Evolutionary conservation across 53 echinoderm and acorn worm genomes (phyloP).

Genomic region (Henricia sp.): DNA sequence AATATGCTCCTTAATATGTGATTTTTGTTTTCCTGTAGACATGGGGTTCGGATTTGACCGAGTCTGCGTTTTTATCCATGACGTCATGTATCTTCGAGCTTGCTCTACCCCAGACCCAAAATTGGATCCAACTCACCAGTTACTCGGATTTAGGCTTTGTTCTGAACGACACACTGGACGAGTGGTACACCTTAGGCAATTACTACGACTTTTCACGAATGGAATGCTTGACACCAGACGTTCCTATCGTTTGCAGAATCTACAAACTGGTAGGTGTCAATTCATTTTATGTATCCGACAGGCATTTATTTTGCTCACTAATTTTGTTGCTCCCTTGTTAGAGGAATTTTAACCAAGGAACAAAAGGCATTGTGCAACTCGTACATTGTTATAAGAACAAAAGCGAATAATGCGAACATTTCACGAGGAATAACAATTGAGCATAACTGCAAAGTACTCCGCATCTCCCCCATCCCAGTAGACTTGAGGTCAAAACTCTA

Average conservation of each 20-base stretch:
- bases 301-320: no score
- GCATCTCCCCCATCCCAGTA: no score
- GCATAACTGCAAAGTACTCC: no score
- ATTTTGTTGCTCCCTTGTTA: no score
- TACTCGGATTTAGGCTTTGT: background rate
- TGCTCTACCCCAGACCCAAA: background rate
- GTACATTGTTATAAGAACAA: no score
- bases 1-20: no score
- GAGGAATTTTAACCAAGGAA: no score
- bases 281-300: no score
- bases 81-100: conserved; percentile 49
- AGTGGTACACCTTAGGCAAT: conserved; percentile 44
- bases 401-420: no score
- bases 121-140: conserved; percentile 19
- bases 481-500: no score
- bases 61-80: conserved; percentile 15
- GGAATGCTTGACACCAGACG: conserved; percentile 6
- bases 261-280: conserved; percentile 64
- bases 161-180: conserved; percentile 27
- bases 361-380: no score
- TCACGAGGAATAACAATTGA: no score
- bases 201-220: conserved; percentile 7
- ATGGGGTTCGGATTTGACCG: conserved; percentile 53
- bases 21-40: conserved; percentile 9
- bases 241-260: conserved; percentile 37